phyloP scores from a whole-genome alignment of 2,113 vertebrate genomes.

The Notechis scutatus region DNA sequence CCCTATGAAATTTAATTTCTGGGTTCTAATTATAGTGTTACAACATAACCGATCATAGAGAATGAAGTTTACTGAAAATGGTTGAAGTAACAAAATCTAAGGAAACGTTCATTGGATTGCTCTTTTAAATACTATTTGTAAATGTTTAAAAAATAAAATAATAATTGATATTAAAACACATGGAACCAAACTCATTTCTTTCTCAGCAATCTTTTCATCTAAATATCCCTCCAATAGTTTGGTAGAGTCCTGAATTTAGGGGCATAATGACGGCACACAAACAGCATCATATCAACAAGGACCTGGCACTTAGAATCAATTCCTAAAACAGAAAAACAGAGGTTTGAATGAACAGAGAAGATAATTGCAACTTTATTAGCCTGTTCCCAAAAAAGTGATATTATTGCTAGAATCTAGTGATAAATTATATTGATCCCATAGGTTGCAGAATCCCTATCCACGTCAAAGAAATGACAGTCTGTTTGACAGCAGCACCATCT shows the following conservation, averaged over 20 bases:
- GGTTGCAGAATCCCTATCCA: conserved; percentile 61
- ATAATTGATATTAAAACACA: conserved; percentile 14
- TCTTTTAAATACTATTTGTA: background rate
- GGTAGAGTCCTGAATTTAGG: background rate
- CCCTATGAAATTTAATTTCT: background rate
- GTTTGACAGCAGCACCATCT: conserved; percentile 54
- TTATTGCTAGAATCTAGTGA: conserved; percentile 52
- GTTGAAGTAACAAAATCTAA: background rate
- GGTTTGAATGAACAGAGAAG: conserved; percentile 36
- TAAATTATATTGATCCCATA: conserved; percentile 59
- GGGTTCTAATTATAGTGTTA: background rate
- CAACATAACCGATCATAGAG: background rate
- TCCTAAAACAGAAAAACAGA: conserved; percentile 43
- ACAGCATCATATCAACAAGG: conserved; percentile 16
- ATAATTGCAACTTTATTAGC: conserved; percentile 52
- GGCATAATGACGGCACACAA: conserved; percentile 6
- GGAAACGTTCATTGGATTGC: background rate
- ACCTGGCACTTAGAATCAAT: conserved; percentile 23
- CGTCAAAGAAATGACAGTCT: conserved; percentile 62
- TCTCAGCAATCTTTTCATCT: background rate
- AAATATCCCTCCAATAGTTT: conserved; percentile 11
- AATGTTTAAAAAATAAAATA: background rate
- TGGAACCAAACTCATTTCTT: conserved; percentile 13
- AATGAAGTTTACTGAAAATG: background rate
- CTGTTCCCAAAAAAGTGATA: conserved; percentile 50